Evolutionary conservation across 2,888 invertebrate species (phyloP).

Genomic region (Galerucella nymphaeae): DNA sequence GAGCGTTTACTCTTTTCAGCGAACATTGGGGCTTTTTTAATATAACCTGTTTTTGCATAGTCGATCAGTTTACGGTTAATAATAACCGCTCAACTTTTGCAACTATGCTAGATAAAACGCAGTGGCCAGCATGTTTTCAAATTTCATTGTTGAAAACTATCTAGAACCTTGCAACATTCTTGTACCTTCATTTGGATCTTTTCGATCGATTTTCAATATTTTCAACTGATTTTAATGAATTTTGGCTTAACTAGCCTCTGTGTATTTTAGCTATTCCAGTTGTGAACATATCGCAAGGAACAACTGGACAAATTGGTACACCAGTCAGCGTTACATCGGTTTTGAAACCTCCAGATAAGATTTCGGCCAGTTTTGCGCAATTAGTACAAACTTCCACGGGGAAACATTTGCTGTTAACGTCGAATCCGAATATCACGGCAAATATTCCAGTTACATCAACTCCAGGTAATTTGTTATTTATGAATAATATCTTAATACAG

Average conservation of each 20-base stretch:
- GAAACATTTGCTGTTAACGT: slow-evolving; percentile 75
- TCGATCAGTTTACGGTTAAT: slow-evolving; percentile 40
- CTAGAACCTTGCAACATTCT: slow-evolving; percentile 57
- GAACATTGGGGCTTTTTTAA: no score
- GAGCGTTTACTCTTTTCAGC: no score
- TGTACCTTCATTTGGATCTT: neutral
- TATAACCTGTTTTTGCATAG: no score
- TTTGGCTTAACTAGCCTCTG: slow-evolving; percentile 5
- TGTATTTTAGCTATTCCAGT: slow-evolving; percentile 66
- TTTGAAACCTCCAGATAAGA: slow-evolving; percentile 60
- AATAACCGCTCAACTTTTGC: slow-evolving; percentile 51
- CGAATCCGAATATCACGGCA: slow-evolving; percentile 63
- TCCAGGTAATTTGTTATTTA: slow-evolving; percentile 49
- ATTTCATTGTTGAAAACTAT: slow-evolving; percentile 53
- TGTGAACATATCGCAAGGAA: slow-evolving; percentile 55
- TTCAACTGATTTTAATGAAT: slow-evolving; percentile 14
- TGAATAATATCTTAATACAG: no score
- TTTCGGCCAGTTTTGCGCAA: slow-evolving; percentile 69
- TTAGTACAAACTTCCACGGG: slow-evolving; percentile 78
- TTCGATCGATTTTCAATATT: neutral
- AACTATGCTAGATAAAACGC: slow-evolving; percentile 59
- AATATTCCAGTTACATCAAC: slow-evolving; percentile 61
- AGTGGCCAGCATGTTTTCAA: slow-evolving; percentile 62
- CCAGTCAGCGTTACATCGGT: slow-evolving; percentile 58
- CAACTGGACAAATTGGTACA: slow-evolving; percentile 52